Percentiles rank a stretch among this genome's conserved stretches.
Conservation (phyloP, 2,797 vertebrate genomes). For the Catamblyrhynchus diadema region DNA sequence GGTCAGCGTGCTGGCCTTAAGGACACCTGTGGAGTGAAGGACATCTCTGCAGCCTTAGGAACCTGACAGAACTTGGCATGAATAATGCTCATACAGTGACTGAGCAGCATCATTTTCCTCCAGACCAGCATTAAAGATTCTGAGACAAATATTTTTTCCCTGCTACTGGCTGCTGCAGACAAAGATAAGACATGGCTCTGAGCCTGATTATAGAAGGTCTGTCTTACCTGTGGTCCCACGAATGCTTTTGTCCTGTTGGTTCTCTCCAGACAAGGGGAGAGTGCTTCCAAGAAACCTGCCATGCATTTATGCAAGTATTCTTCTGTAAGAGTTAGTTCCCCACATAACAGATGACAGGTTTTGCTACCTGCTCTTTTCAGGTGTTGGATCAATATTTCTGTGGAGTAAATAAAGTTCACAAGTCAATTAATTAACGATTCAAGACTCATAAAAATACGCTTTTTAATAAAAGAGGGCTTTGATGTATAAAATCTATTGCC, state of each 20-base stretch:
- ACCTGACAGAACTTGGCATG: not conserved
- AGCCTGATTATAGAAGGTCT: not conserved
- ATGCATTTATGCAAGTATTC: not conserved
- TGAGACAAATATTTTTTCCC: not conserved
- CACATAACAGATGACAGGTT: not conserved
- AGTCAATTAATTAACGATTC: not conserved
- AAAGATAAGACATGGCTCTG: not conserved
- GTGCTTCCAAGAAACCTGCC: not conserved
- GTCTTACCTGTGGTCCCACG: not conserved
- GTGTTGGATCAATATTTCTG: not conserved
- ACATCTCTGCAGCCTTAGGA: not conserved
- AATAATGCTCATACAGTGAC: not conserved
- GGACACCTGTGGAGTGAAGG: not conserved
- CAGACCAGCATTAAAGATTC: not conserved
- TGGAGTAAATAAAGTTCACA: not conserved
- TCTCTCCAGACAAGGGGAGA: not conserved
- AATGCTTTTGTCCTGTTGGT: not conserved
- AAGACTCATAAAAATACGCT: not conserved
- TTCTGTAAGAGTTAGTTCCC: not conserved
- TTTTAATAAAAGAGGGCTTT: not conserved
- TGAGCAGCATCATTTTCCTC: not conserved
- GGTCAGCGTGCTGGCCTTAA: fast-evolving
- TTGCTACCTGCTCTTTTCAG: not conserved
- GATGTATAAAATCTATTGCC: not conserved
- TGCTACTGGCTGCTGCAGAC: not conserved